These are phyloP conservation scores for Halocynthia roretzi DNA, from an alignment of 23 tunicate species.

Conservation along the genomic window DNA sequence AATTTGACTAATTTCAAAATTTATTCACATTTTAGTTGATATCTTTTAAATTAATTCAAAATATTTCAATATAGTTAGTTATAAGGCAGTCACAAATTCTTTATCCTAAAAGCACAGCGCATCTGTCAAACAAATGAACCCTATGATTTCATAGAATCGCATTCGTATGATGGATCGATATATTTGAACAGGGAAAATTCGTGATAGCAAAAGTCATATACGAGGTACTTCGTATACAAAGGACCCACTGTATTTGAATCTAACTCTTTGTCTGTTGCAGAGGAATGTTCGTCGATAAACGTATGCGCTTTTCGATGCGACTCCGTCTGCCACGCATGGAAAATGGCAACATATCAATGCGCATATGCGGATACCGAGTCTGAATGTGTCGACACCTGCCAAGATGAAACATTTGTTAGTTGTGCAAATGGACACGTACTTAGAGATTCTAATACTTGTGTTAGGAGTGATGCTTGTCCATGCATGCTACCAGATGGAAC, in stretches of 20 bases:
- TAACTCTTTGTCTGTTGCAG: neutral
- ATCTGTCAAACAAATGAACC: neutral
- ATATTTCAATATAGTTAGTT: too few relatives aligned
- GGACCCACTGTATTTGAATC: too few relatives aligned
- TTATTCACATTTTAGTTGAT: neutral
- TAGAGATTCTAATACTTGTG: constrained; percentile 17
- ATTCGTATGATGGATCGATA: neutral
- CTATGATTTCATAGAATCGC: neutral
- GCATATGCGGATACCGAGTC: constrained; percentile 3
- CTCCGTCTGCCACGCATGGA: constrained; percentile 35
- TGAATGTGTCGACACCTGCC: constrained; percentile 22
- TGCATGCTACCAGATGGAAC: constrained; percentile 26
- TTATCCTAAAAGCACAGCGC: too few relatives aligned
- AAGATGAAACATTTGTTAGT: constrained; percentile 15
- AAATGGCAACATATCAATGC: constrained; percentile 13
- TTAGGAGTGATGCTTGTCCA: constrained; percentile 22
- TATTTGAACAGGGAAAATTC: too few relatives aligned
- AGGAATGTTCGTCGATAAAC: neutral
- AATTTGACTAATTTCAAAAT: too few relatives aligned
- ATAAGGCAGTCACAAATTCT: too few relatives aligned
- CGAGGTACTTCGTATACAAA: too few relatives aligned
- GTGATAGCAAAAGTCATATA: too few relatives aligned
- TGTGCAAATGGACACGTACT: constrained; percentile 31
- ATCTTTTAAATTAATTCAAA: neutral
- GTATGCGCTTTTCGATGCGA: constrained; percentile 25